Evolutionary conservation across 1,140 invertebrate species (phyloP).

Genomic region (Megalopta genalis): DNA sequence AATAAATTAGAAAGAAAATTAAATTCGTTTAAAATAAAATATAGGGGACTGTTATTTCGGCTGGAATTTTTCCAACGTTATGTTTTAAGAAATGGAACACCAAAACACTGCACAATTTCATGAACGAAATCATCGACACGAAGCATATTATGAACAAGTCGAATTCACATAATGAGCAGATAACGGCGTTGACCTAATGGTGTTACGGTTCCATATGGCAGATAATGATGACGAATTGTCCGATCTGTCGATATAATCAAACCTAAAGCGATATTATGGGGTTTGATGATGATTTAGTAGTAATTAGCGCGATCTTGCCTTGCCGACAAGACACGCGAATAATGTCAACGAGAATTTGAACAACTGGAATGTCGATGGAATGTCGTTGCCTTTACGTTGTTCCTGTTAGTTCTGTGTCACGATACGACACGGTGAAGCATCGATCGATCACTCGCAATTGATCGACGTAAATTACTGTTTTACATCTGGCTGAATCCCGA

Average conservation of each 20-base stretch:
- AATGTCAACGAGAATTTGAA: conserved; percentile 23
- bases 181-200: not conserved
- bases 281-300: not conserved
- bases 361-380: conserved; percentile 27
- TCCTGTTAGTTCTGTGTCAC: conserved; percentile 30
- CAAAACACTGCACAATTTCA: no score
- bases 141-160: no score
- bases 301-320: conserved; percentile 6
- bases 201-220: not conserved
- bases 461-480: conserved; percentile 50
- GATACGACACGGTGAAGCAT: conserved; percentile 20
- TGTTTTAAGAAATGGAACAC: no score
- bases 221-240: not conserved
- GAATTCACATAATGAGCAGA: not conserved
- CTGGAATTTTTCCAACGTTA: no score
- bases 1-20: no score
- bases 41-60: no score
- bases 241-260: conserved; percentile 1
- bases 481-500: conserved; percentile 40
- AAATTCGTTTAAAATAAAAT: no score
- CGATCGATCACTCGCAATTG: conserved; percentile 46
- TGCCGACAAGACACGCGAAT: not conserved
- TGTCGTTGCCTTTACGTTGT: conserved; percentile 23
- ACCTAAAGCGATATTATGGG: not conserved
- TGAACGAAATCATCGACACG: no score